Conservation (phyloP, 1,140 invertebrate species). For the Megalopta genalis region DNA sequence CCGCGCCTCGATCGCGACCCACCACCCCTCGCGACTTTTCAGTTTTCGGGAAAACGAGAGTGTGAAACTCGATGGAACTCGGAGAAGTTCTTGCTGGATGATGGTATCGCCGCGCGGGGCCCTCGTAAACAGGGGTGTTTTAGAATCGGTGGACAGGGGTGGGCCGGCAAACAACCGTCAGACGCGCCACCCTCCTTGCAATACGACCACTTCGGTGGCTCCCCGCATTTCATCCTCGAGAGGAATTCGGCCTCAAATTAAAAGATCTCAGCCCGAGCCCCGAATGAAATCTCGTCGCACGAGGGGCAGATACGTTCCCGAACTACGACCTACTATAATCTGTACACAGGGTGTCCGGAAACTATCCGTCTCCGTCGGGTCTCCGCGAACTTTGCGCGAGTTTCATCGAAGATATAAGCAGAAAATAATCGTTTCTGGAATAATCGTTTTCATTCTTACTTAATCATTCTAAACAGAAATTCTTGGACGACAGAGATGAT, state of each 20-base stretch:
- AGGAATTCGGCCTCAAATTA: constrained; percentile 80
- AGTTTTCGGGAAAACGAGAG: neutral
- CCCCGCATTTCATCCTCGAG: constrained; percentile 76
- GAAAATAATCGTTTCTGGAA: too few species aligned
- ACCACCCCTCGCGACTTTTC: too few species aligned
- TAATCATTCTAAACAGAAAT: too few species aligned
- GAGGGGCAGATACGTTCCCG: constrained; percentile 63
- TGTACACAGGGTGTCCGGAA: constrained; percentile 55
- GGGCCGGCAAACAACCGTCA: constrained; percentile 63
- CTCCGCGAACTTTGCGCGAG: too few species aligned
- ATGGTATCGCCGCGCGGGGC: constrained; percentile 31
- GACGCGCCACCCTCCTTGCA: constrained; percentile 63
- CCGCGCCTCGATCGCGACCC: neutral
- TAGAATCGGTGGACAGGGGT: constrained; percentile 64
- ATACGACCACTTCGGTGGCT: constrained; percentile 67
- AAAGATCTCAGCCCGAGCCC: constrained; percentile 76
- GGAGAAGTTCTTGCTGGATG: constrained; percentile 35
- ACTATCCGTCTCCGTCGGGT: neutral
- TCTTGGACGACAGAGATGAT: too few species aligned
- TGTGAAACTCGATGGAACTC: neutral
- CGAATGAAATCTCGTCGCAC: constrained; percentile 68
- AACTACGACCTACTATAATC: constrained; percentile 63
- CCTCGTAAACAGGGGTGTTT: constrained; percentile 66
- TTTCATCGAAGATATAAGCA: too few species aligned
- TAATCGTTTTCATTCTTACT: too few species aligned